These are phyloP conservation scores for Meganola albula DNA, from an alignment of 2,888 invertebrate species.

Conservation along the genomic window DNA sequence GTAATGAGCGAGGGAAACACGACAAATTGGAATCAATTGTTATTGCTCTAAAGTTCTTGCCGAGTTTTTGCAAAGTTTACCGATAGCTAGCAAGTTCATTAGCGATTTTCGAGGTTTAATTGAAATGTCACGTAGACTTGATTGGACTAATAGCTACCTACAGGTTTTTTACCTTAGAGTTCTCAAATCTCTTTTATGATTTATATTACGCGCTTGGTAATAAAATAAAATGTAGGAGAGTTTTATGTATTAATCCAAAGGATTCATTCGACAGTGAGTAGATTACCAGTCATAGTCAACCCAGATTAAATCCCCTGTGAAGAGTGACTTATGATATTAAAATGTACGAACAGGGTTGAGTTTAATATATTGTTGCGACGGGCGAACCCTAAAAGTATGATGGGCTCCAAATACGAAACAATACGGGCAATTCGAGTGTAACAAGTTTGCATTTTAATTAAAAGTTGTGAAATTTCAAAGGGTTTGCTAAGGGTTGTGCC, in stretches of 20 bases:
- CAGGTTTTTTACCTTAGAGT: slow-evolving; percentile 26
- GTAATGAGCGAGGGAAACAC: slow-evolving; percentile 16
- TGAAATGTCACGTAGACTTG: slow-evolving; percentile 54
- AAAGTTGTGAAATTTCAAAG: slow-evolving; percentile 57
- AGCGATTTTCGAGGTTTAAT: slow-evolving; percentile 53
- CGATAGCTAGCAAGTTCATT: slow-evolving; percentile 44
- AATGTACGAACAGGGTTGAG: too few species aligned
- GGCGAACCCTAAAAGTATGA: slow-evolving; percentile 17
- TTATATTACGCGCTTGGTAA: slow-evolving; percentile 18
- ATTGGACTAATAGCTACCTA: slow-evolving; percentile 28
- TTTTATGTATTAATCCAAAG: slow-evolving; percentile 17
- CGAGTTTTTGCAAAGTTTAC: slow-evolving; percentile 48
- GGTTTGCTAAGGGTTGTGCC: slow-evolving; percentile 53
- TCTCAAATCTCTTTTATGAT: slow-evolving; percentile 26
- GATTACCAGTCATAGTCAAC: too few species aligned
- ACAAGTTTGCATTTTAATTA: slow-evolving; percentile 59
- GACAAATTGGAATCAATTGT: slow-evolving; percentile 39
- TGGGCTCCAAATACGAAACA: slow-evolving; percentile 28
- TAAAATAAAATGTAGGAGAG: slow-evolving; percentile 19
- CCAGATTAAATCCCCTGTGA: too few species aligned
- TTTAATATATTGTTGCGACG: slow-evolving; percentile 7
- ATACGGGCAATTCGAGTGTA: slow-evolving; percentile 35
- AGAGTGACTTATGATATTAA: too few species aligned
- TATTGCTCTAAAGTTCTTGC: slow-evolving; percentile 33
- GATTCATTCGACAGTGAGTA: too few species aligned